Conservation (phyloP, 2,113 vertebrate genomes). For the Charina bottae region DNA sequence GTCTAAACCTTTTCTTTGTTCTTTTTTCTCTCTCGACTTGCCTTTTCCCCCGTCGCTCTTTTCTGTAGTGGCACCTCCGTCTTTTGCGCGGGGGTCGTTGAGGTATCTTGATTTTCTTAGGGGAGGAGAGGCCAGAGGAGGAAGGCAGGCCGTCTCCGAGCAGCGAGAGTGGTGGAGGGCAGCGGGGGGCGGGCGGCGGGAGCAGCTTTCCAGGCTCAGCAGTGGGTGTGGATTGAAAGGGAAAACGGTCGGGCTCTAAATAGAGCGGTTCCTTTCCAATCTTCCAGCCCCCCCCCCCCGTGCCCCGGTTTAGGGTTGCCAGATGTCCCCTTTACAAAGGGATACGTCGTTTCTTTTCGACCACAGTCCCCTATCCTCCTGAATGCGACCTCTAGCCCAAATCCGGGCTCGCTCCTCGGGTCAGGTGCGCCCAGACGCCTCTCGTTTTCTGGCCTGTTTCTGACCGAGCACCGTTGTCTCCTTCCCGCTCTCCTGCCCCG, state of each 20-base stretch:
- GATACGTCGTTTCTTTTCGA: not conserved
- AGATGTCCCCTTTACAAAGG: not conserved
- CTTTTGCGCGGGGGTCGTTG: not conserved
- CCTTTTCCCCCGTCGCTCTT: not conserved
- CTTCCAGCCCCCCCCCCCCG: too few species aligned
- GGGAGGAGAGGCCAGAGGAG: not conserved
- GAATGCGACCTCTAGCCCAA: not conserved
- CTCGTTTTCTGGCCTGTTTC: not conserved
- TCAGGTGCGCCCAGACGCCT: not conserved
- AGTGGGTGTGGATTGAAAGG: not conserved
- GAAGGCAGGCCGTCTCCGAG: not conserved
- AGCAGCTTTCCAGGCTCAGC: not conserved
- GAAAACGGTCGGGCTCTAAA: not conserved
- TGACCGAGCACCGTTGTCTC: constrained; percentile 12
- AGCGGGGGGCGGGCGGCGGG: too few species aligned
- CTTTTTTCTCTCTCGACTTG: too few species aligned
- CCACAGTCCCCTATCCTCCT: not conserved
- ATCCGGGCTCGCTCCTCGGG: not conserved
- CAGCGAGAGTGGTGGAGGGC: not conserved
- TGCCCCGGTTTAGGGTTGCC: not conserved
- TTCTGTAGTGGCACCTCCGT: not conserved
- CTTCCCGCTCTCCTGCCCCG: not conserved
- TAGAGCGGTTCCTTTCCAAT: not conserved
- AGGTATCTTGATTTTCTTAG: not conserved
- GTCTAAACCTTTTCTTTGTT: not conserved